Percentiles rank a stretch among this genome's conserved stretches.
These are phyloP conservation scores for Toxotes chatareus DNA, from an alignment of 2,113 vertebrate genomes.

Conservation along the genomic window DNA sequence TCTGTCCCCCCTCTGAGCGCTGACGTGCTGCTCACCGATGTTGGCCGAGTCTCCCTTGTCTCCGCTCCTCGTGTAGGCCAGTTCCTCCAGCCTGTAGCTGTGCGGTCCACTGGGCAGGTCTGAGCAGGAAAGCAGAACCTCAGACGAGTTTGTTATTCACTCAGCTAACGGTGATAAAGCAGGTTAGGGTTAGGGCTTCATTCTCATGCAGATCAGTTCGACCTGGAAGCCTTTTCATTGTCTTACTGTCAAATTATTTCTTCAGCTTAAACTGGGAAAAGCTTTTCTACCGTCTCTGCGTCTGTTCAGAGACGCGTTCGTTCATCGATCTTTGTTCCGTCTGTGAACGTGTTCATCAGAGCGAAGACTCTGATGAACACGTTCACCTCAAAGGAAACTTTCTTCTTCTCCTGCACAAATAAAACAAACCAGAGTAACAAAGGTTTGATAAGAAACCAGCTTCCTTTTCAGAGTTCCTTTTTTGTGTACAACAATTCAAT, in stretches of 20 bases:
- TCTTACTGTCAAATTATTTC: too few species aligned
- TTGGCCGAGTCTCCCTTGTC: slow-evolving; percentile 91
- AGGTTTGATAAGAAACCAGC: too few species aligned
- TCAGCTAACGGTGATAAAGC: background rate
- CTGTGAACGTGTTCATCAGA: too few species aligned
- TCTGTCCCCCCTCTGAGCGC: background rate
- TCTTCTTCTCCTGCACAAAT: too few species aligned
- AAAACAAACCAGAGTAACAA: too few species aligned
- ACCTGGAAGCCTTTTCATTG: background rate
- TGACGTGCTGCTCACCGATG: slow-evolving; percentile 81
- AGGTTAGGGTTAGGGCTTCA: too few species aligned
- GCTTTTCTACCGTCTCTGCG: background rate
- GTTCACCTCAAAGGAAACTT: too few species aligned
- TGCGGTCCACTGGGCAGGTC: slow-evolving; percentile 87
- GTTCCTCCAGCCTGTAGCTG: slow-evolving; percentile 87
- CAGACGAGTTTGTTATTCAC: background rate
- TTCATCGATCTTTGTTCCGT: background rate
- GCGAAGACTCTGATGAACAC: too few species aligned
- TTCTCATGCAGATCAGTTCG: too few species aligned
- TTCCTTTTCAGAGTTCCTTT: too few species aligned
- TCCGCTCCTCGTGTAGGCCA: slow-evolving; percentile 89
- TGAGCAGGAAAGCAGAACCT: slow-evolving; percentile 48
- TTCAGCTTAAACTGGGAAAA: too few species aligned
- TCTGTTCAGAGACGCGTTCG: background rate
- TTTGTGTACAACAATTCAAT: too few species aligned